Evolutionary conservation across 2,113 vertebrate species (phyloP).

Genomic region (Rynchops niger): DNA sequence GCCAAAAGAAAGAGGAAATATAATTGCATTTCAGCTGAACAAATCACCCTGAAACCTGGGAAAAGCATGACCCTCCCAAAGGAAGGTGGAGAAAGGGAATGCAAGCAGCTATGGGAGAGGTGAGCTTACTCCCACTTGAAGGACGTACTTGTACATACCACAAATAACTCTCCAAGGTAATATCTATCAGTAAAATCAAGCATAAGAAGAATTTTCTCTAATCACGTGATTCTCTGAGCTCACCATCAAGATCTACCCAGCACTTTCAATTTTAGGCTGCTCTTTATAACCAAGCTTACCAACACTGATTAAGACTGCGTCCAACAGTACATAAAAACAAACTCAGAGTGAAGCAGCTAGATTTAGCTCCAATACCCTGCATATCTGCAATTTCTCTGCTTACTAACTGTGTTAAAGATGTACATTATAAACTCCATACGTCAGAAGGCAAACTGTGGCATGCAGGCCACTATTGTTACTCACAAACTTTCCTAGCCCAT

Average conservation of each 20-base stretch:
- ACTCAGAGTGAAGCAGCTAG: background rate
- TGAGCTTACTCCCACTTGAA: background rate
- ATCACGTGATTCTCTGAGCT: background rate
- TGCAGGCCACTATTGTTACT: background rate
- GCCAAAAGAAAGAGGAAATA: background rate
- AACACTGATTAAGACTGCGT: background rate
- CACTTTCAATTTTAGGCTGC: background rate
- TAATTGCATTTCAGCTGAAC: background rate
- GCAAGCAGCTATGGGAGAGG: background rate
- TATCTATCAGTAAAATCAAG: background rate
- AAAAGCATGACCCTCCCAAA: background rate
- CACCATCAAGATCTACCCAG: background rate
- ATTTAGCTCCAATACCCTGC: background rate
- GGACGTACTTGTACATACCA: background rate
- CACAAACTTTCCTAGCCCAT: background rate
- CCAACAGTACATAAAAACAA: background rate
- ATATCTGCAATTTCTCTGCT: background rate
- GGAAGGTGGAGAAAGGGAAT: background rate
- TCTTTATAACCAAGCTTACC: background rate
- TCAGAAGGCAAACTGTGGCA: background rate
- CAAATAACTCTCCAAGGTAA: background rate
- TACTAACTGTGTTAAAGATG: background rate
- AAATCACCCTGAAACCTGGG: background rate
- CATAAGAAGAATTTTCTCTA: background rate
- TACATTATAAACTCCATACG: background rate